Base-by-base conservation (phyloP, 2,888 invertebrate genomes). In the Eupithecia exiguata region DNA sequence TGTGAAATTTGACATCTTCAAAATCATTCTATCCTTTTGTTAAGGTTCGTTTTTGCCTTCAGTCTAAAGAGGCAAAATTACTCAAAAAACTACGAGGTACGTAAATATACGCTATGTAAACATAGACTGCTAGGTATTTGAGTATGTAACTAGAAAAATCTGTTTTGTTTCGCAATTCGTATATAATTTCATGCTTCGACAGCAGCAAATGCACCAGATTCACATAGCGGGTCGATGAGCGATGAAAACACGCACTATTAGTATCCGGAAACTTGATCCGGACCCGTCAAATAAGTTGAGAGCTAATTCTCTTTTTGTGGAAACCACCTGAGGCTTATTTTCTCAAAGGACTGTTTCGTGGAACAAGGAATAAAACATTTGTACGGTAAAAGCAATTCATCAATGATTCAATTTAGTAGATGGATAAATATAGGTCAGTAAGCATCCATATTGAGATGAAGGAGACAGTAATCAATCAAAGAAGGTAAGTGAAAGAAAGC, bases 211-310 rank as follows among this genome's bases (percentile, higher is more conserved):
- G 77, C 85, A 87, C 86, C 78, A 84, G 84, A 90, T 89, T 88
- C 87, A 86, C 86, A 88, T 88, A 84, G 84, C 86, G 78, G 77
- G 38, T 38, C 63, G 70, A 83, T 84, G 83, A 83, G 83, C 83
- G 67, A 70, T 63, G 62, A 77, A 76, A 73, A 18, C 38, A 70
- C 53, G 35, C 68, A 73, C 53, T 68, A 46, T 36, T 43, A 40
- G 61, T 61, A 36, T 71, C 71, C 62, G 69, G 73, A 66, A 67
- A 71, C 69, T 30, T 62, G 40, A 69, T n/a, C n/a, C 49, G 18
- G 65, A 68, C 18, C 61, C 61, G 65, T 71, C 73, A 67, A 74
- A 71, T 68, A 46, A 14, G n/a, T 68, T 71, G 69, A 68, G 70
- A 68, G 66, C 62, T 53, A 43, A 75, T 68, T 75, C 72, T 61